Evolutionary conservation across 2,888 invertebrate genomes (phyloP).

Genomic region (Acanthosepion pharaonis): DNA sequence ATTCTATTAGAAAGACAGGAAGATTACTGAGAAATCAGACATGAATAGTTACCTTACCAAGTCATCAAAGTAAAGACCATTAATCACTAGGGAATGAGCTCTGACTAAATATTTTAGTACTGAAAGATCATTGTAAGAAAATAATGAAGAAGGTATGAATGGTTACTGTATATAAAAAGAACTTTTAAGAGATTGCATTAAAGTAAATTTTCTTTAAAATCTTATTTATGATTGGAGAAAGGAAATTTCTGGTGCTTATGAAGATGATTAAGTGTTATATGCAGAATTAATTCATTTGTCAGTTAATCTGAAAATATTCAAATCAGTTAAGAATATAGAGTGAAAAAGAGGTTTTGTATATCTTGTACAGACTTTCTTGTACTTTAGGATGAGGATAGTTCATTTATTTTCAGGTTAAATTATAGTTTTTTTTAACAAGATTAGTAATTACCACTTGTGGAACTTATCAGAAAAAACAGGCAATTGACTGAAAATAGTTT

Average conservation of each 20-base stretch:
- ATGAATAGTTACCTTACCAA: neutral
- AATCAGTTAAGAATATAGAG: neutral
- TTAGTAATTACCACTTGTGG: no score
- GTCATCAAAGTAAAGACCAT: neutral
- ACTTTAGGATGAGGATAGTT: no score
- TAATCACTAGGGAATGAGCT: neutral
- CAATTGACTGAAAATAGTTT: no score
- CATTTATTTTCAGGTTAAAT: no score
- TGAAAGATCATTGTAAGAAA: neutral
- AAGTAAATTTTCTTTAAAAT: neutral
- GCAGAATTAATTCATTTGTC: neutral
- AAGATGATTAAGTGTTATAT: neutral
- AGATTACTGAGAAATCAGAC: neutral
- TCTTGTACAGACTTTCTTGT: no score
- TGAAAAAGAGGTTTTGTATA: no score
- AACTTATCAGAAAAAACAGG: no score
- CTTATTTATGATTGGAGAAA: neutral
- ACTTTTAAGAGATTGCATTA: neutral
- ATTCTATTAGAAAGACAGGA: neutral
- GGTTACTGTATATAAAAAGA: neutral
- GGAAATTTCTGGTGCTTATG: neutral
- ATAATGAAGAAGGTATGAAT: neutral
- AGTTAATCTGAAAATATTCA: neutral
- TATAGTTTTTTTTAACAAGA: no score
- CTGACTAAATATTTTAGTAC: neutral